These are phyloP conservation scores for Bubo blakistoni DNA, from an alignment of 2,113 vertebrate species.

Conservation along the genomic window DNA sequence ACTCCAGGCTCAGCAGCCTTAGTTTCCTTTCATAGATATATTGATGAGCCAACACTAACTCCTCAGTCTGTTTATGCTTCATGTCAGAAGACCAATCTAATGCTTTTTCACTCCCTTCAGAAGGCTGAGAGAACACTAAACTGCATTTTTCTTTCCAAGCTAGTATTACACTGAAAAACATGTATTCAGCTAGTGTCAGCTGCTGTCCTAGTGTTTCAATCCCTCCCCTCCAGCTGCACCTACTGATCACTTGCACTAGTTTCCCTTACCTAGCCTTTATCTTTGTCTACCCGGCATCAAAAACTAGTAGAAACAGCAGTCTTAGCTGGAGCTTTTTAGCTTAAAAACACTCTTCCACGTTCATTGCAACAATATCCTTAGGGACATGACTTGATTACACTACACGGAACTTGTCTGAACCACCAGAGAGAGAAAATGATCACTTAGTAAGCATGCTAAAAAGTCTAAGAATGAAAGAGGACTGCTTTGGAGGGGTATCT, in stretches of 20 bases:
- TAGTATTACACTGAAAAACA: background rate
- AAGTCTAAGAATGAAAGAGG: background rate
- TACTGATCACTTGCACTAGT: background rate
- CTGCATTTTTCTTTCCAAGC: background rate
- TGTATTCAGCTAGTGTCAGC: background rate
- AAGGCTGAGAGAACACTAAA: background rate
- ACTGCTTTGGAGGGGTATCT: background rate
- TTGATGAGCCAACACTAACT: background rate
- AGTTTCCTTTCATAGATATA: background rate
- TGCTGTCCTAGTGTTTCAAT: background rate
- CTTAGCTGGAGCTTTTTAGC: background rate
- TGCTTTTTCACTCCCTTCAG: background rate
- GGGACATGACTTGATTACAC: background rate
- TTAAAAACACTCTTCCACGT: background rate
- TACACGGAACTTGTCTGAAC: background rate
- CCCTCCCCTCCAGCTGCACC: background rate
- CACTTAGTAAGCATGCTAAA: background rate
- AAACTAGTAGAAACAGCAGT: background rate
- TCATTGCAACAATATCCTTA: background rate
- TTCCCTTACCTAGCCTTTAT: background rate
- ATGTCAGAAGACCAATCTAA: background rate
- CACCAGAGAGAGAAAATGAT: background rate
- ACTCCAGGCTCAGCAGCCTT: background rate
- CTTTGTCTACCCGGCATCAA: background rate
- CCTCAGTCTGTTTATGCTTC: background rate